A percentile compares a stretch with the other conserved stretches of the same genome.
Evolutionary conservation across 2,888 invertebrate genomes (phyloP).

Genomic region (Mylabris sibirica): DNA sequence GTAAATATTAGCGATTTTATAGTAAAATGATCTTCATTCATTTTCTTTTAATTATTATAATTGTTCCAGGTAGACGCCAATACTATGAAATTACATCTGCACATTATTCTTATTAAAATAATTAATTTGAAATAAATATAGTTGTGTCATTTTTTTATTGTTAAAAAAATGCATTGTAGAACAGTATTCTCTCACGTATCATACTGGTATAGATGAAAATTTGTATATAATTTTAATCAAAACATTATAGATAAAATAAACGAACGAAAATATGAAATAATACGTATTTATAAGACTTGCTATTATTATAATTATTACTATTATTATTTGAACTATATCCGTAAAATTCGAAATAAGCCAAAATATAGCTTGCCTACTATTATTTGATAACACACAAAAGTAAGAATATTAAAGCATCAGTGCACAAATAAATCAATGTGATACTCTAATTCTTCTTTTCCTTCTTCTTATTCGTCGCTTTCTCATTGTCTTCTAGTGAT

Average conservation of each 20-base stretch:
- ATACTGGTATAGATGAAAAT: conserved; percentile 36
- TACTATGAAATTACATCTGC: conserved; percentile 33
- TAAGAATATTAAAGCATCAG: background rate
- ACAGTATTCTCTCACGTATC: conserved; percentile 43
- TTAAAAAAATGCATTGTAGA: conserved; percentile 38
- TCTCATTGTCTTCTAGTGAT: conserved; percentile 17
- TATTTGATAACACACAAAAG: background rate
- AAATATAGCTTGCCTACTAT: conserved; percentile 34
- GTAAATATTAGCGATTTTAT: conserved; percentile 4
- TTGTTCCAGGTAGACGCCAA: conserved; percentile 36
- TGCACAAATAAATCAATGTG: conserved; percentile 32
- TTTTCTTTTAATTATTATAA: conserved; percentile 41
- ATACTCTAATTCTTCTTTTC: conserved; percentile 9
- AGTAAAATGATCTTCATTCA: conserved; percentile 16
- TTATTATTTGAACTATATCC: background rate
- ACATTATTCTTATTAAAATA: conserved; percentile 10
- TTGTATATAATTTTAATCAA: conserved; percentile 39
- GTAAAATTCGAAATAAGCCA: conserved; percentile 24
- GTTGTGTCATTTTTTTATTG: conserved; percentile 43
- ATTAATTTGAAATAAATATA: conserved; percentile 30
- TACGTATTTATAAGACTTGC: conserved; percentile 41
- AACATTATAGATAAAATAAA: conserved; percentile 30
- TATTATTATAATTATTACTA: background rate
- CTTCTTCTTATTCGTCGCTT: background rate
- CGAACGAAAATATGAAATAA: conserved; percentile 17